Percentiles rank a stretch among this genome's conserved stretches.
These are phyloP conservation scores for Dreissena polymorpha DNA, from an alignment of 1,140 invertebrate species.

Conservation along the genomic window DNA sequence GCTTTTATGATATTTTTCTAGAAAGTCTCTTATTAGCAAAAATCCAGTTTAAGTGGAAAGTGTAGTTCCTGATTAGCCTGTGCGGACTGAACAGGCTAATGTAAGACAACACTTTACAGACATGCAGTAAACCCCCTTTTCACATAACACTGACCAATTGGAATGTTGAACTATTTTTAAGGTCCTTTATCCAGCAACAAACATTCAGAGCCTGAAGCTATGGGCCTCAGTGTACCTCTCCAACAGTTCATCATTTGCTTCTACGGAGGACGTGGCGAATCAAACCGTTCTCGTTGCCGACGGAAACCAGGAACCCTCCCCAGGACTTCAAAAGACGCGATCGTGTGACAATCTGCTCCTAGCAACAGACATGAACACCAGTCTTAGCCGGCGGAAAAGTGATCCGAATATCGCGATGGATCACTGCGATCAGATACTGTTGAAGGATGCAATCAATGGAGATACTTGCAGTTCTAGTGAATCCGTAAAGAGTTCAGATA, in stretches of 20 bases:
- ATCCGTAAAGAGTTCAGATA: conserved; percentile 44
- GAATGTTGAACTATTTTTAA: conserved; percentile 76
- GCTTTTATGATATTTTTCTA: too few relatives aligned
- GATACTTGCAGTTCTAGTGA: conserved; percentile 43
- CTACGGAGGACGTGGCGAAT: conserved; percentile 64
- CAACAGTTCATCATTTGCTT: conserved; percentile 68
- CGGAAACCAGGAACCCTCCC: conserved; percentile 54
- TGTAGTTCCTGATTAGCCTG: too few relatives aligned
- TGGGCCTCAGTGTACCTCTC: conserved; percentile 92
- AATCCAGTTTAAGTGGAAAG: too few relatives aligned
- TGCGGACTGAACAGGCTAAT: too few relatives aligned
- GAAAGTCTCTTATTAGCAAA: too few relatives aligned
- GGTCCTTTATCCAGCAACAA: conserved; percentile 92
- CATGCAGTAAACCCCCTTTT: too few relatives aligned
- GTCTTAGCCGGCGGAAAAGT: conserved; percentile 86
- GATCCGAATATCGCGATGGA: conserved; percentile 86
- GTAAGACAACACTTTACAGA: too few relatives aligned
- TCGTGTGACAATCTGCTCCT: conserved; percentile 87
- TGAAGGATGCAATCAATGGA: conserved; percentile 45
- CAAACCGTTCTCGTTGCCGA: conserved; percentile 44
- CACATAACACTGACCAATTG: background rate
- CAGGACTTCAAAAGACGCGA: conserved; percentile 77
- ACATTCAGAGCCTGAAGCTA: conserved; percentile 89
- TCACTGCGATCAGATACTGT: conserved; percentile 55
- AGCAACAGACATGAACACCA: conserved; percentile 81